phyloP scores from a whole-genome alignment of 1,140 invertebrate genomes.

The Magallana gigas region DNA sequence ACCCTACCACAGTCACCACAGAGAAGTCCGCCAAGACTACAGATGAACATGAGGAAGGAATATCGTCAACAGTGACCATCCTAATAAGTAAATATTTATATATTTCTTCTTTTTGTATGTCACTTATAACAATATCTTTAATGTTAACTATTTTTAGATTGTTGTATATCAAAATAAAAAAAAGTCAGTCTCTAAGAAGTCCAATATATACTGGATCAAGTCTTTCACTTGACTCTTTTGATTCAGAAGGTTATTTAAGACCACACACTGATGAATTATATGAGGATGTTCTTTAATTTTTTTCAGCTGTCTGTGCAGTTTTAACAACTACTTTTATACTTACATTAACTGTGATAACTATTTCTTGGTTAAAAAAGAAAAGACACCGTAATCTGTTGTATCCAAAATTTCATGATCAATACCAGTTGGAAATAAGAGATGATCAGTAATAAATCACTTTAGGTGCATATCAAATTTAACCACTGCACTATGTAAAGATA shows the following conservation, averaged over 20 bases:
- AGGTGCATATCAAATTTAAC: no score
- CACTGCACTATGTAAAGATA: no score
- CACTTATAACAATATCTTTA: neutral
- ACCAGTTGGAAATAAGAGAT: neutral
- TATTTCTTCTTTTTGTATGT: neutral
- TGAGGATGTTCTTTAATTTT: neutral
- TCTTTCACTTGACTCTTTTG: slow-evolving; percentile 12
- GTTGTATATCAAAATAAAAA: neutral
- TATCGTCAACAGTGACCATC: neutral
- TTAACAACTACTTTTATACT: neutral
- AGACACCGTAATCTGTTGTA: neutral
- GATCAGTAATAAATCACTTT: neutral
- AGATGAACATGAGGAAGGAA: no score
- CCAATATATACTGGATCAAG: neutral
- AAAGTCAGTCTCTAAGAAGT: neutral
- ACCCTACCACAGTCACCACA: no score
- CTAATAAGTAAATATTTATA: neutral
- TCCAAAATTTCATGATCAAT: neutral
- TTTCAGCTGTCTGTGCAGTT: neutral
- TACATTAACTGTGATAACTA: neutral
- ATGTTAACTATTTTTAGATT: neutral
- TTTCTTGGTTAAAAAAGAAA: neutral
- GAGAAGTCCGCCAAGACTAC: no score
- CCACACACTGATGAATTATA: neutral
- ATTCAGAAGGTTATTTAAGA: neutral